A percentile compares a stretch with the other conserved stretches of the same genome.
phyloP scores from a whole-genome alignment of 2,113 vertebrate species.

The Scartelaos histophorus region DNA sequence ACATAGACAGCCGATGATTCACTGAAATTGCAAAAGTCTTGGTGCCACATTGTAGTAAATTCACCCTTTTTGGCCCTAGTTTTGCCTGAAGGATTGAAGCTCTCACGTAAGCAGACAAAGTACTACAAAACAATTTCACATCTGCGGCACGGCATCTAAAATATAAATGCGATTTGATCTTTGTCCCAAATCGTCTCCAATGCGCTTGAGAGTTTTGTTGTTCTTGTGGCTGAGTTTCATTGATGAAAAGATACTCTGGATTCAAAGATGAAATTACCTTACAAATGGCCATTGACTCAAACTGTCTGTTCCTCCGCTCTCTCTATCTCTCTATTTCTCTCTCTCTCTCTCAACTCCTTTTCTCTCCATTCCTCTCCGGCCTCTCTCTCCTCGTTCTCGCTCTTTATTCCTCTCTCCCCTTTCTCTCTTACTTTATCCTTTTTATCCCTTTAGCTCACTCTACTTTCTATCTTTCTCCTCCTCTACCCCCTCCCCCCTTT shows the following conservation, averaged over 20 bases:
- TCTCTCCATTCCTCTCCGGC: slow-evolving; percentile 28
- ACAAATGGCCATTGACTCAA: slow-evolving; percentile 73
- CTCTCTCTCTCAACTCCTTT: slow-evolving; percentile 50
- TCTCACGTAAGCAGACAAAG: slow-evolving; percentile 8
- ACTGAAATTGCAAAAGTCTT: slow-evolving; percentile 44
- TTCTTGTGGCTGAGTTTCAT: slow-evolving; percentile 52
- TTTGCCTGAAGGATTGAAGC: background rate
- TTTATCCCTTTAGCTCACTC: background rate
- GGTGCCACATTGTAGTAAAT: slow-evolving; percentile 23
- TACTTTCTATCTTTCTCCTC: background rate
- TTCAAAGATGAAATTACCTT: slow-evolving; percentile 75
- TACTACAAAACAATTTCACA: slow-evolving; percentile 14
- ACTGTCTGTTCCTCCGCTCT: slow-evolving; percentile 36
- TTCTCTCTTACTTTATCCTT: too few relatives aligned
- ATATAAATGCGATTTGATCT: slow-evolving; percentile 21
- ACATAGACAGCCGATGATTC: slow-evolving; percentile 48
- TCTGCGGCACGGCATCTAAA: background rate
- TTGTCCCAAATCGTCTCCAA: slow-evolving; percentile 30
- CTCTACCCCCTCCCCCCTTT: too few relatives aligned
- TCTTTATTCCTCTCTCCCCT: slow-evolving; percentile 48
- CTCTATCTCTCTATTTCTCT: background rate
- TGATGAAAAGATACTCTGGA: slow-evolving; percentile 71
- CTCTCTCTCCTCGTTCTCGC: background rate
- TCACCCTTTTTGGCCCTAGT: slow-evolving; percentile 9
- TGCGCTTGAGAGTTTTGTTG: slow-evolving; percentile 48